These are phyloP conservation scores for Panurus biarmicus DNA, from an alignment of 2,113 vertebrate genomes.

Conservation along the genomic window DNA sequence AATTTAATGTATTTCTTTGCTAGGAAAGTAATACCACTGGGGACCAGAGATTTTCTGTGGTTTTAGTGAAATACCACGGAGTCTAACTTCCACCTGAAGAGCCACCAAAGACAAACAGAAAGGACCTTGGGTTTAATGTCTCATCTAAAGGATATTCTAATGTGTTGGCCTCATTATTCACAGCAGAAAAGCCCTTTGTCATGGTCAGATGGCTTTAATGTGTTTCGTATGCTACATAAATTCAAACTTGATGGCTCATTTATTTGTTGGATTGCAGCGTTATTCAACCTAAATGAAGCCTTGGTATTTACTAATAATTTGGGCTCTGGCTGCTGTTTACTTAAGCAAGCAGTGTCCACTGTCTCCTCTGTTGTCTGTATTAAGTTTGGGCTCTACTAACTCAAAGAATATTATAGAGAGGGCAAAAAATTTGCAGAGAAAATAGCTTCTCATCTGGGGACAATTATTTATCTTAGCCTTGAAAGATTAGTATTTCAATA, in stretches of 20 bases:
- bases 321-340: constrained; percentile 69
- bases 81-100: constrained; percentile 65
- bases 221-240: constrained; percentile 80
- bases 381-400: constrained; percentile 36
- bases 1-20: neutral
- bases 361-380: constrained; percentile 42
- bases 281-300: constrained; percentile 75
- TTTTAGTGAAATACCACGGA: constrained; percentile 26
- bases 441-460: constrained; percentile 27
- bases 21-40: neutral
- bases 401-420: constrained; percentile 11
- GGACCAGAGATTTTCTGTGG: constrained; percentile 17
- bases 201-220: constrained; percentile 81
- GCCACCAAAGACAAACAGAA: constrained; percentile 66
- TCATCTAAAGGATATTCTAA: constrained; percentile 73
- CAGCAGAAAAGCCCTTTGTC: constrained; percentile 77
- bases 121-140: constrained; percentile 72
- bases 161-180: constrained; percentile 74
- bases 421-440: neutral
- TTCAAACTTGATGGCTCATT: constrained; percentile 80
- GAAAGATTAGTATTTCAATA: constrained; percentile 32
- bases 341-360: constrained; percentile 64
- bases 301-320: constrained; percentile 77
- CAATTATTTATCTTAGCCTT: constrained; percentile 21
- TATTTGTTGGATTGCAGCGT: constrained; percentile 78